These are phyloP conservation scores for Anhinga rufa DNA, from an alignment of 2,113 vertebrate genomes.

Conservation along the genomic window DNA sequence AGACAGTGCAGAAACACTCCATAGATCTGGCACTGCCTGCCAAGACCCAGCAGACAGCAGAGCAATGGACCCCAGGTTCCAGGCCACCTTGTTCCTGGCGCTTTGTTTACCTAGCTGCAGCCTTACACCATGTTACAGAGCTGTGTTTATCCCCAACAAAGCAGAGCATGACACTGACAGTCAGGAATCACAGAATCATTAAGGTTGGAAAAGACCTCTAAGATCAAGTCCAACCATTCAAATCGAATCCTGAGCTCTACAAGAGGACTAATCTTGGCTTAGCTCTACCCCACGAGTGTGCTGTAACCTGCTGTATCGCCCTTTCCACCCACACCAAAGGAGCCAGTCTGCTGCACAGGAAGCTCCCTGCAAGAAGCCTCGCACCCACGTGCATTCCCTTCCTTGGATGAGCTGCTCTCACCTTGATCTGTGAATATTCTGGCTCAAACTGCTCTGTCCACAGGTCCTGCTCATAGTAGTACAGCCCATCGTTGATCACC, in stretches of 20 bases:
- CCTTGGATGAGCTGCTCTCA: slow-evolving; percentile 43
- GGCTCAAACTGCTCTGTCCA: slow-evolving; percentile 96
- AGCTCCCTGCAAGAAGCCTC: not conserved
- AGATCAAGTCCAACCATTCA: no score
- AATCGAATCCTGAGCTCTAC: not conserved
- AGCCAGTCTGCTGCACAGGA: not conserved
- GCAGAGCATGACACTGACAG: not conserved
- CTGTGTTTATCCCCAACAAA: not conserved
- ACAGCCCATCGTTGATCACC: slow-evolving; percentile 96
- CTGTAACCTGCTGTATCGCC: not conserved
- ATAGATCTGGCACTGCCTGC: not conserved
- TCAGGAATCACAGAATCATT: not conserved
- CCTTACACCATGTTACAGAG: rapidly evolving
- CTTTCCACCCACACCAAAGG: not conserved
- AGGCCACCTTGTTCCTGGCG: not conserved
- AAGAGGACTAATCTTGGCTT: not conserved
- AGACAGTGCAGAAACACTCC: not conserved
- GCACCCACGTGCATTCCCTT: rapidly evolving
- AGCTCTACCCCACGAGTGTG: not conserved
- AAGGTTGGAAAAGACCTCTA: no score
- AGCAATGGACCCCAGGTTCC: not conserved
- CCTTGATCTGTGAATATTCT: slow-evolving; percentile 98
- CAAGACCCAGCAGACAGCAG: not conserved
- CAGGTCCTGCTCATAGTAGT: slow-evolving; percentile 96
- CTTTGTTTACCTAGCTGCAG: not conserved